Base-by-base conservation (phyloP, 2,113 vertebrate genomes). In the Heterotilapia buettikoferi region DNA sequence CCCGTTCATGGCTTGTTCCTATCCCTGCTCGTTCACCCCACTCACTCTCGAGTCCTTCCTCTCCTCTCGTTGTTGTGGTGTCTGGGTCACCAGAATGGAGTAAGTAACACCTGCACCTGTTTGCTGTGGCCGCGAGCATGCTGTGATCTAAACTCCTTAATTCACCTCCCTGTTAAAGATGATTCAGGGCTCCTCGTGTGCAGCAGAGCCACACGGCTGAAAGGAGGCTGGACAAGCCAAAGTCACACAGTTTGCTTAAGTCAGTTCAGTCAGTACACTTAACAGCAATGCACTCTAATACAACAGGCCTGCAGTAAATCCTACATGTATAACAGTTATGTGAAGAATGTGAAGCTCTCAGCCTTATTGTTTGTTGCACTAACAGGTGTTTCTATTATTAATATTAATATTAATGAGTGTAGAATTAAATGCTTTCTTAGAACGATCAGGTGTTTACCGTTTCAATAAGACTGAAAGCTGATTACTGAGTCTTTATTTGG, bases 1-100 rank as follows among this genome's bases (percentile, higher is more conserved):
- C 66, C 36, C 79, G 53, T 73, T 89, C 68, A 86, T 91, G 82
- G 90, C 36, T 91, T 61, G 79, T 88, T 88, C 86, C 86, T 88
- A 76, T 84, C 21, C 80, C 80, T 96, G 92, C 90, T 50, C 82
- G 90, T 94, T 92, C 80, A 86, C 85, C 84, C 52, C 93, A 88
- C 91, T 96, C 90, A 96, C 94, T 92, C 54, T 95, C 82, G 90
- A 93, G 92, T 91, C 91, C 82, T 94, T 84, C 94, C 92, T 96
- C 89, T 96, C 92, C 95, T 93, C 88, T 95, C 54, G 85, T 94
- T 97, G 96, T 98, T 95, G 96, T 95, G 95, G 80, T 94, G 92
- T 95, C 96, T 96, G 95, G 95, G 93, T 92, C 96, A 90, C 96
- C 98, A 99, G 98, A 96, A 97, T 94, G 96, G 96, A 96, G 98